Percentiles rank a stretch among this genome's conserved stretches.
These are phyloP conservation scores for Drosophila quinaria DNA, from an alignment of 2,888 invertebrate species.

Conservation along the genomic window DNA sequence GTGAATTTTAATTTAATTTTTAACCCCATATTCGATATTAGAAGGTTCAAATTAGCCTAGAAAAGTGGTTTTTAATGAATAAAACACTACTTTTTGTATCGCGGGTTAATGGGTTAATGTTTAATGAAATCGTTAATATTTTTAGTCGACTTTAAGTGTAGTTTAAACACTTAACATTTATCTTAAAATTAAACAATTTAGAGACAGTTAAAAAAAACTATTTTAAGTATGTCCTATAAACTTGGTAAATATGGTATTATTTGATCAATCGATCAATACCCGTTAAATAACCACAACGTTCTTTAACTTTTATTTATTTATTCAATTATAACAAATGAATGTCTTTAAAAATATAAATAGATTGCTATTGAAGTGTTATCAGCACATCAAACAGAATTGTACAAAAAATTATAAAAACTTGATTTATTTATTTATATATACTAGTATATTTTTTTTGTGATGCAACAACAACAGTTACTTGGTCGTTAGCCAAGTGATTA, in stretches of 20 bases:
- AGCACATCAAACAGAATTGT: neutral
- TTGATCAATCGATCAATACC: neutral
- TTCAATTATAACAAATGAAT: neutral
- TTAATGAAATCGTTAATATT: too few species aligned
- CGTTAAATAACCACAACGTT: neutral
- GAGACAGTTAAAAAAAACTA: too few species aligned
- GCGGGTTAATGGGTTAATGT: too few species aligned
- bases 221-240: neutral
- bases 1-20: too few species aligned
- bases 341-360: neutral
- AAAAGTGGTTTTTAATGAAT: too few species aligned
- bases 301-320: neutral
- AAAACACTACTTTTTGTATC: too few species aligned
- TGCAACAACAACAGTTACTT: conserved; percentile 5
- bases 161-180: too few species aligned
- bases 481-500: neutral
- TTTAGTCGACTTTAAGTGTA: too few species aligned
- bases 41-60: too few species aligned
- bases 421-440: neutral
- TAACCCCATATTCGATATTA: too few species aligned
- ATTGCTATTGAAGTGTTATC: neutral
- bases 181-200: too few species aligned
- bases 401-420: neutral
- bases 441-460: neutral
- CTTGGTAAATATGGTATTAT: conserved; percentile 10